These are phyloP conservation scores for Takifugu flavidus DNA, from an alignment of 2,113 vertebrate genomes.

Conservation along the genomic window DNA sequence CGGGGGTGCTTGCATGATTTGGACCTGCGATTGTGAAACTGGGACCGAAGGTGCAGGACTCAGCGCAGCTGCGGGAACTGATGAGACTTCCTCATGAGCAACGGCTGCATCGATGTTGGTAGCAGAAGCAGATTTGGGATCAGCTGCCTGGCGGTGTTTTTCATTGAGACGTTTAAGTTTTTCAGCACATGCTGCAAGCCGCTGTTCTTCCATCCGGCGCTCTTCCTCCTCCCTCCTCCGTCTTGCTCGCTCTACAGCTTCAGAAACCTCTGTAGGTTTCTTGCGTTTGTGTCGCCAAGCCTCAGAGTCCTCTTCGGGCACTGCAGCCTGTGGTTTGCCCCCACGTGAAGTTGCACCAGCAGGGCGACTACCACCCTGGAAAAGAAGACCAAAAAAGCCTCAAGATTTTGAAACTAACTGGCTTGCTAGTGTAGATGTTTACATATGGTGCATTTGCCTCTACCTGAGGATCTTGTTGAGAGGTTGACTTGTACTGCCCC, in stretches of 20 bases:
- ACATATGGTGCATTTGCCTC: background rate
- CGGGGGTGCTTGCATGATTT: conserved; percentile 24
- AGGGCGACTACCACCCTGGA: conserved; percentile 45
- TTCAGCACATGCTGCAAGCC: conserved; percentile 95
- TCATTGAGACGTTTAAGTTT: conserved; percentile 95
- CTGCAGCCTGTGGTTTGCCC: conserved; percentile 56
- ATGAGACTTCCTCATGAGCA: conserved; percentile 29
- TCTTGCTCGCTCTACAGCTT: conserved; percentile 92
- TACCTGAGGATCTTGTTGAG: conserved; percentile 84
- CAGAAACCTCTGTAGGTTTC: conserved; percentile 88
- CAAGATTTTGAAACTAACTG: background rate
- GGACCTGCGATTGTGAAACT: conserved; percentile 37
- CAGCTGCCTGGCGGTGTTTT: conserved; percentile 79
- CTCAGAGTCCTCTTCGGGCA: conserved; percentile 85
- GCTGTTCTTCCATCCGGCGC: conserved; percentile 93
- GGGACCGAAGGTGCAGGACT: conserved; percentile 44
- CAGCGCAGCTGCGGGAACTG: conserved; percentile 25
- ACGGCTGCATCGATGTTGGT: conserved; percentile 30
- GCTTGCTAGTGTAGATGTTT: background rate
- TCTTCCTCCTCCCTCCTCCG: conserved; percentile 93
- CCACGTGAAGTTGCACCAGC: conserved; percentile 42
- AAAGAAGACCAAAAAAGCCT: background rate
- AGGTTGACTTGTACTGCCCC: conserved; percentile 72
- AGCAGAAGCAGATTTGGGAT: conserved; percentile 39
- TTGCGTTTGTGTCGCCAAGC: conserved; percentile 94